A percentile compares a stretch with the other conserved stretches of the same genome.
Conservation (phyloP, 1,140 invertebrate genomes). For the Phthorimaea operculella region DNA sequence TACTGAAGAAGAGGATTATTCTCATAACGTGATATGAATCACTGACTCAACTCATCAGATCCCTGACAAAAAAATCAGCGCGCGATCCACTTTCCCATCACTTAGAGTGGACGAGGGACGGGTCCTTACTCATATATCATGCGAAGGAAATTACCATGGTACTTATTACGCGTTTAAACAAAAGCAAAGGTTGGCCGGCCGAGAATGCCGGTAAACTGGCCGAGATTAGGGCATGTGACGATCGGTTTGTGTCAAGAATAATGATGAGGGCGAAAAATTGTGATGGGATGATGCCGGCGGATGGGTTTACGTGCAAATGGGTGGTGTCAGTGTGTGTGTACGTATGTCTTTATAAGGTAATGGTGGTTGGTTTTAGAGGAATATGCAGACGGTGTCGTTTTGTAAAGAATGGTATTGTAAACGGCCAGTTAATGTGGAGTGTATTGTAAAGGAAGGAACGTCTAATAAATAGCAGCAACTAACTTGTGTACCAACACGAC, state of each 20-base stretch:
- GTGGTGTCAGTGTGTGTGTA: too few species aligned
- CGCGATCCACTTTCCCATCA: background rate
- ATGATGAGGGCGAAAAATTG: background rate
- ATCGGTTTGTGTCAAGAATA: background rate
- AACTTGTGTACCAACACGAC: too few species aligned
- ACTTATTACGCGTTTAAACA: constrained; percentile 46
- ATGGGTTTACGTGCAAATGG: too few species aligned
- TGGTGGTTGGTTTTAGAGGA: too few species aligned
- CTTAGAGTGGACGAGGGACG: constrained; percentile 14
- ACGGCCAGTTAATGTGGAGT: too few species aligned
- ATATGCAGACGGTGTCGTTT: too few species aligned
- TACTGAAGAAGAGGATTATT: too few species aligned
- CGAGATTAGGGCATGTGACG: background rate
- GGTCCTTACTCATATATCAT: constrained; percentile 41
- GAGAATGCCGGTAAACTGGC: background rate
- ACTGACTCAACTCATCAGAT: constrained; percentile 1
- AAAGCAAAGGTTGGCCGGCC: constrained; percentile 24
- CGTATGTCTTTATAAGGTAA: too few species aligned
- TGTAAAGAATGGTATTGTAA: too few species aligned
- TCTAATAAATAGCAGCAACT: too few species aligned
- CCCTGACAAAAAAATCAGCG: background rate
- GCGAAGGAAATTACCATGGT: constrained; percentile 39
- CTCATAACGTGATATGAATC: too few species aligned
- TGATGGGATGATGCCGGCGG: background rate
- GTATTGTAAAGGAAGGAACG: too few species aligned